A percentile compares a stretch with the other conserved stretches of the same genome.
These are phyloP conservation scores for Elephantulus edwardii DNA, from an alignment of 2,113 vertebrate species.

Conservation along the genomic window DNA sequence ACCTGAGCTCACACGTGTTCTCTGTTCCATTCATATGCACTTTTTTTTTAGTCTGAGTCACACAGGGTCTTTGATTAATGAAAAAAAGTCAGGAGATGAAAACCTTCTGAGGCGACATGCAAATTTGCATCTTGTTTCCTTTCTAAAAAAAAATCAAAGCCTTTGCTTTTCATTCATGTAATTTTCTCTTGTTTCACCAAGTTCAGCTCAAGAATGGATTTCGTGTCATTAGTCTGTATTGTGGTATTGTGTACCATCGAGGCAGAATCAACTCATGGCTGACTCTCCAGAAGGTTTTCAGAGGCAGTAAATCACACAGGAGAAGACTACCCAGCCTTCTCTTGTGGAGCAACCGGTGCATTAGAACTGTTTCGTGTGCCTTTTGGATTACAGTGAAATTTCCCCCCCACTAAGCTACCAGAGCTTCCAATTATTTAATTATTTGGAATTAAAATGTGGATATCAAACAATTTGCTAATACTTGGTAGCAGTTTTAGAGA, in stretches of 20 bases:
- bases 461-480: conserved; percentile 18
- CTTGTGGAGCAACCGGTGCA: too few relatives aligned
- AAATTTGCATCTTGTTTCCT: not conserved
- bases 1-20: not conserved
- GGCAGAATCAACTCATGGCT: too few relatives aligned
- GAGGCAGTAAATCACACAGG: too few relatives aligned
- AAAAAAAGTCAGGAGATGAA: not conserved
- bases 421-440: too few relatives aligned
- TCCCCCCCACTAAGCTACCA: too few relatives aligned
- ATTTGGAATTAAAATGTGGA: too few relatives aligned
- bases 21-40: not conserved
- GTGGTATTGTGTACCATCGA: too few relatives aligned
- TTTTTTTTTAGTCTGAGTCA: not conserved
- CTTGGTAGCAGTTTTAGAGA: not conserved
- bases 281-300: too few relatives aligned
- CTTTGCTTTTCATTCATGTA: not conserved
- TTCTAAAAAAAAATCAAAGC: conserved; percentile 21
- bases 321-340: too few relatives aligned
- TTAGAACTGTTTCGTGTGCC: too few relatives aligned
- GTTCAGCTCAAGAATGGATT: not conserved
- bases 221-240: conserved; percentile 16
- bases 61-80: not conserved
- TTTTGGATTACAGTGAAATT: too few relatives aligned
- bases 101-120: not conserved
- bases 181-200: conserved; percentile 45